Evolutionary conservation across 1,140 invertebrate species (phyloP), one percentile per base, ranked within the genome.

Genomic region (Caligus rogercresseyi): DNA sequence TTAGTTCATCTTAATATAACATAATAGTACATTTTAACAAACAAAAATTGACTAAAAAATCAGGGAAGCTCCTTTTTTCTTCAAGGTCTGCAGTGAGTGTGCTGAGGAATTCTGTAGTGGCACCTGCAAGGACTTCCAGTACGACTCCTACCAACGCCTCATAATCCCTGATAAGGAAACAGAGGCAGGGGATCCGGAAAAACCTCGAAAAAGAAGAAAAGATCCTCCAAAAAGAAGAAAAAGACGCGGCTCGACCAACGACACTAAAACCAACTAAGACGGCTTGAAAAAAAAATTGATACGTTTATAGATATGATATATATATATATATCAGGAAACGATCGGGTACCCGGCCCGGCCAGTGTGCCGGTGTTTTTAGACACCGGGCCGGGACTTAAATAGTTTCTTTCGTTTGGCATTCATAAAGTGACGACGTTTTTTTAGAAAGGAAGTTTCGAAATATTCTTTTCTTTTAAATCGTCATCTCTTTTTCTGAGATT

Each of bases 61-160:
- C n/a, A n/a, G n/a, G n/a, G n/a, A n/a, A n/a, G n/a, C n/a, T n/a
- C n/a, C n/a, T n/a, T n/a, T 7, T 54, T 16, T 54, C 1, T 23
- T 63, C 25, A 14, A 63, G 61, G 54, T 55, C 13, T 63, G 61
- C 25, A 63, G 18, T 56, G 61, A 63, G 31, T 63, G 61, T 53
- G 23, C 21, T 18, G 61, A 63, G 18, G 61, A 63, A 63, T 63
- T 63, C 57, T 63, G 61, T 21, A 24, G 53, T 19, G 61, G 61
- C 2, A 59, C 61, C 13, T 63, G 61, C 52, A 25, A 25, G 15
- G 53, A 58, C 3, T 63, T 63, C 20, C 61, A 63, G 57, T 63
- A 63, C 25, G 61, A 63, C 25, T 15, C 52, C 15, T 63, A 63
- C 52, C 61, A 63, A 25, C 1, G 57, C 25, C 16, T 60, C n/a